Conservation (phyloP, 2,888 invertebrate species). For the Hololepta plana region DNA sequence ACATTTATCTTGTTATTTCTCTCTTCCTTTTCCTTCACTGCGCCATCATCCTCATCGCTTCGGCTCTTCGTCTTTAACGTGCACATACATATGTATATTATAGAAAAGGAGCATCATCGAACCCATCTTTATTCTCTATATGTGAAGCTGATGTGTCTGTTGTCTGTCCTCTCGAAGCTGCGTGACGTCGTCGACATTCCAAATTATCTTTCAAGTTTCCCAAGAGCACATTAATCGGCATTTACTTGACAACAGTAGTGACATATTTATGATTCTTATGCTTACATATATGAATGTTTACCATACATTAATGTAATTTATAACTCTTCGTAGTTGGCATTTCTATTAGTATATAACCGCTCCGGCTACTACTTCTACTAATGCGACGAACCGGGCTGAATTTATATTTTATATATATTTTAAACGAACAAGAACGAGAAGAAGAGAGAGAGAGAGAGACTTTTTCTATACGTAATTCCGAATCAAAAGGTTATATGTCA, state of each 20-base stretch:
- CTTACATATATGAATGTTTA: constrained; percentile 30
- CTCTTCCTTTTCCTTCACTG: no score
- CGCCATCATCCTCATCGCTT: constrained; percentile 6
- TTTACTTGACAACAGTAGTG: constrained; percentile 30
- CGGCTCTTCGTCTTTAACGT: no score
- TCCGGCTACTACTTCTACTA: no score
- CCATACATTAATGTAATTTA: constrained; percentile 31
- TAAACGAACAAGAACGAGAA: no score
- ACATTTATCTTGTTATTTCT: no score
- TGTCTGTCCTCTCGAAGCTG: constrained; percentile 5
- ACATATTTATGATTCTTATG: constrained; percentile 29
- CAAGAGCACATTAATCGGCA: constrained; percentile 30
- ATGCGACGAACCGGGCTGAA: no score
- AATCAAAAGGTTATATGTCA: constrained; percentile 21
- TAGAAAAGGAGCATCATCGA: no score
- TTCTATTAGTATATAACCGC: constrained; percentile 29
- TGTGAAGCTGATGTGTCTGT: constrained; percentile 1
- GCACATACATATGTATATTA: no score
- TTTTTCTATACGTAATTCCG: constrained; percentile 20
- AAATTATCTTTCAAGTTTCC: constrained; percentile 18
- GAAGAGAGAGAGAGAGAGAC: no score
- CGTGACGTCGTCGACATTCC: constrained; percentile 7
- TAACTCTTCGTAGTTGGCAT: constrained; percentile 27
- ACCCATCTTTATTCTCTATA: no score
- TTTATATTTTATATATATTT: no score